Base-by-base conservation (phyloP, 2,797 vertebrate species). In the Phalloptychus januarius region DNA sequence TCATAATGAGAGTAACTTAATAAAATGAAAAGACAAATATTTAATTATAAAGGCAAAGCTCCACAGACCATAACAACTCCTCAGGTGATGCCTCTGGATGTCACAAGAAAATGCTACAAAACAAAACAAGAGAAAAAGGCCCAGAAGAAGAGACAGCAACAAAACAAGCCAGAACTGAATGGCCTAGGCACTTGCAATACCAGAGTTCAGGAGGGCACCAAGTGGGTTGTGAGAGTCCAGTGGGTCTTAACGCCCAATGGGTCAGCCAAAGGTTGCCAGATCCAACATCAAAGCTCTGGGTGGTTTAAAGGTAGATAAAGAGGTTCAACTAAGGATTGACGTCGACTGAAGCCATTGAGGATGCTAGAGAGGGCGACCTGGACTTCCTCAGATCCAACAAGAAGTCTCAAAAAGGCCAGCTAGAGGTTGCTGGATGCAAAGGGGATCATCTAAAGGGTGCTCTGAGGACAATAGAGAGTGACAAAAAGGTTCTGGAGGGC, bases 281-380 rank as follows among this genome's bases (percentile, higher is more conserved):
- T 40, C 36, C 20, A 67, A 67, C 8, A 67, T 67, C 63, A 67
- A 67, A 67, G 63, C 28, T 38, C 10, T 74, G 7, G 25, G 23
- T 38, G 18, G 20, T 67, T 67, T 67, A 67, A 36, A 67, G 63
- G 63, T 67, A 67, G 63, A 40, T 67, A 67, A 40, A 67, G 63
- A 67, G 25, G 8, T 10, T 40, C 63, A 38, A 23, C 7, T 12
- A 67, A 23, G 20, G 36, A 18, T 20, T 23, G 8, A 67, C 20
- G 18, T 40, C 36, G 36, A 67, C 18, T 67, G 33, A 25, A 67
- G 33, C 33, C 63, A 67, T 18, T 40, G 63, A 67, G 63, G 63
- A 67, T 67, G 18, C 11, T 23, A 2, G 36, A 23, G 20, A 67
- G 36, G 36, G 4, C 8, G 1, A 25, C 63, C 63, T 40, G 33